These are phyloP conservation scores for Eubasilissa regina DNA, from an alignment of 1,140 invertebrate genomes.

Conservation along the genomic window DNA sequence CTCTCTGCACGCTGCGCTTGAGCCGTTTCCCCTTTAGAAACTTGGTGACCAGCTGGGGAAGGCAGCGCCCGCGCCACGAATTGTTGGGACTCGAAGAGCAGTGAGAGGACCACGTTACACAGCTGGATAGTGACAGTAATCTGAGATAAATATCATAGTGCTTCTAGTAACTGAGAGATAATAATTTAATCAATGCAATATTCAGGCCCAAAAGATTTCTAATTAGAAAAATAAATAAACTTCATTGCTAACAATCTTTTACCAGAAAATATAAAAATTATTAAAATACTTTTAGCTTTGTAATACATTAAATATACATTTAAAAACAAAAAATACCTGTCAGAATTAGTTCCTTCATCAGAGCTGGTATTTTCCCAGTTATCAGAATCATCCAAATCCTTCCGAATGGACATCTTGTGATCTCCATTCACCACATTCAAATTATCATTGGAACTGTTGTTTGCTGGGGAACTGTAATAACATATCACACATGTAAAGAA, in stretches of 20 bases:
- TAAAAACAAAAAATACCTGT: conserved; percentile 63
- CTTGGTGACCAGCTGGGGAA: conserved; percentile 69
- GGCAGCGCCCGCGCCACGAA: conserved; percentile 67
- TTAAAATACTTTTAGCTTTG: too few species aligned
- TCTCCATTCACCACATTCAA: conserved; percentile 66
- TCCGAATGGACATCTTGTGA: conserved; percentile 60
- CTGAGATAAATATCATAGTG: background rate
- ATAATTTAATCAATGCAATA: too few species aligned
- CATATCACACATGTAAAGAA: conserved; percentile 12
- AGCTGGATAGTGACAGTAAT: conserved; percentile 60
- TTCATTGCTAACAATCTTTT: too few species aligned
- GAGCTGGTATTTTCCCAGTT: conserved; percentile 71
- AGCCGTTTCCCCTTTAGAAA: conserved; percentile 69
- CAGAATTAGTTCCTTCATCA: conserved; percentile 68
- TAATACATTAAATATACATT: background rate
- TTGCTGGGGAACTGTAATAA: conserved; percentile 62
- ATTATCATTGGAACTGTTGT: conserved; percentile 66
- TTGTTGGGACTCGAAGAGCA: conserved; percentile 63
- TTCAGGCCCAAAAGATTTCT: too few species aligned
- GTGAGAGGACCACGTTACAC: conserved; percentile 69
- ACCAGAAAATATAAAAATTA: too few species aligned
- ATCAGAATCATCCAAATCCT: conserved; percentile 67
- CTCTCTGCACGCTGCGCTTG: conserved; percentile 66
- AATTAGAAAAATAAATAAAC: too few species aligned
- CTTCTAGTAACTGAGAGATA: too few species aligned